These are phyloP conservation scores for Andrena bicolor DNA, from an alignment of 2,888 invertebrate genomes.

Conservation along the genomic window DNA sequence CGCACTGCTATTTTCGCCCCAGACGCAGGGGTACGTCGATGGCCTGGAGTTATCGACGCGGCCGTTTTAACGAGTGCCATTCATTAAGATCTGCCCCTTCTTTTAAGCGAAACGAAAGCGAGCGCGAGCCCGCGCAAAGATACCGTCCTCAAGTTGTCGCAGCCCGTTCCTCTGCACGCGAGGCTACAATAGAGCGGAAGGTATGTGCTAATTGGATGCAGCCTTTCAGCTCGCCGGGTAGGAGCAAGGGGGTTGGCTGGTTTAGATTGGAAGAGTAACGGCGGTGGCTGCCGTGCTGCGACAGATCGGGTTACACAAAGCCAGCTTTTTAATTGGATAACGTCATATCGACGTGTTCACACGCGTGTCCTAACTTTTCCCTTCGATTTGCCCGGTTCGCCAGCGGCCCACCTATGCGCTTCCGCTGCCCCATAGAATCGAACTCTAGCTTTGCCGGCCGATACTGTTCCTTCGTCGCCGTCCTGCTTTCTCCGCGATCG, in stretches of 20 bases:
- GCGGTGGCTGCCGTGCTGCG: constrained; percentile 65
- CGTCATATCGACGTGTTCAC: constrained; percentile 80
- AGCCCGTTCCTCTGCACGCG: constrained; percentile 1
- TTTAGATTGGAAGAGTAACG: constrained; percentile 68
- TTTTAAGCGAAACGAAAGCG: constrained; percentile 6
- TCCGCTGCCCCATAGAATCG: constrained; percentile 34
- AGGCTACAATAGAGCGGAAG: constrained; percentile 36
- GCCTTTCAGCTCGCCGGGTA: constrained; percentile 62
- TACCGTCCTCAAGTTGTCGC: constrained; percentile 20
- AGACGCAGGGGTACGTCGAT: not conserved
- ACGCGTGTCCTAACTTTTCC: constrained; percentile 79
- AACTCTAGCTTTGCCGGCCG: constrained; percentile 18
- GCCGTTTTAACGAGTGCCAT: constrained; percentile 25
- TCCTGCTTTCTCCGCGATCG: constrained; percentile 31
- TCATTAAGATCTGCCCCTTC: constrained; percentile 20
- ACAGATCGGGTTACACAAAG: constrained; percentile 78
- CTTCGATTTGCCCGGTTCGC: constrained; percentile 66
- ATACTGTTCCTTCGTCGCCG: constrained; percentile 25
- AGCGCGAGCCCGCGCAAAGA: constrained; percentile 8
- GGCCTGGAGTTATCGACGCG: constrained; percentile 13
- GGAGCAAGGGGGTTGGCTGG: constrained; percentile 55
- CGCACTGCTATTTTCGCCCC: not conserved
- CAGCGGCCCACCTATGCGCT: constrained; percentile 50
- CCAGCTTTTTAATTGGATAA: constrained; percentile 83
- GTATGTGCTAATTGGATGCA: constrained; percentile 76